Base-by-base conservation (phyloP, 1,140 invertebrate genomes). In the Epicauta chinensis region DNA sequence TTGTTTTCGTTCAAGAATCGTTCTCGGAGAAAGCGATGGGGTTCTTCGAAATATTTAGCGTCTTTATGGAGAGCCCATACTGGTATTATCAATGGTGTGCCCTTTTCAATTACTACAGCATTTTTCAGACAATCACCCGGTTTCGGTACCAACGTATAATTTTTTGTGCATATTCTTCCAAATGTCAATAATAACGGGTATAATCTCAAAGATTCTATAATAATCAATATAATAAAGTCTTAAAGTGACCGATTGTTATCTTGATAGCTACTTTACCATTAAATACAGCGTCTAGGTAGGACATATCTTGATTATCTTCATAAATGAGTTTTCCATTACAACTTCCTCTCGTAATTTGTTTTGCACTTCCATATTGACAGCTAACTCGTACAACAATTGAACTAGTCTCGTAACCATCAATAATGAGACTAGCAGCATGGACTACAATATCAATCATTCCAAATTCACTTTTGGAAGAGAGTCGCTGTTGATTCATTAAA, bases 261-360 rank as follows among this genome's bases (percentile, higher is more conserved):
- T n/a, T n/a, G n/a, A 58, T 60, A 4, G 4, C 10, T 30, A 30
- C 10, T 30, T 30, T 34, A 34, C 12, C 32, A 34, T 12, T 34
- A 11, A 34, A n/a, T n/a, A 11, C 32, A 2, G 73, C 55, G 4
- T 78, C 73, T 5, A 62, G 71, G 65, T 81, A 63, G 0, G 42
- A 51, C 67, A 77, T 70, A 0, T 73, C 61, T 29, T 68, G 65
- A 1, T 78, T 37, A 1, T 42, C 56, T 1, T 78, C 75, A 49
- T 76, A 77, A 12, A 59, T 68, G 0, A 74, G 39, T 15, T 65
- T 46, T 6, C 64, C 68, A 4, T 60, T 43, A 17, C 55, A 1
- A 88, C 63, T 72, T 91, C 86, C 55, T 80, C 61, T 29, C 79
- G 73, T 2, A 90, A 63, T 66, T 80, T 83, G 1, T 82, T 71